Evolutionary conservation across 2,113 vertebrate genomes (phyloP), one percentile per base, ranked within the genome.

Genomic region (Abramis brama): DNA sequence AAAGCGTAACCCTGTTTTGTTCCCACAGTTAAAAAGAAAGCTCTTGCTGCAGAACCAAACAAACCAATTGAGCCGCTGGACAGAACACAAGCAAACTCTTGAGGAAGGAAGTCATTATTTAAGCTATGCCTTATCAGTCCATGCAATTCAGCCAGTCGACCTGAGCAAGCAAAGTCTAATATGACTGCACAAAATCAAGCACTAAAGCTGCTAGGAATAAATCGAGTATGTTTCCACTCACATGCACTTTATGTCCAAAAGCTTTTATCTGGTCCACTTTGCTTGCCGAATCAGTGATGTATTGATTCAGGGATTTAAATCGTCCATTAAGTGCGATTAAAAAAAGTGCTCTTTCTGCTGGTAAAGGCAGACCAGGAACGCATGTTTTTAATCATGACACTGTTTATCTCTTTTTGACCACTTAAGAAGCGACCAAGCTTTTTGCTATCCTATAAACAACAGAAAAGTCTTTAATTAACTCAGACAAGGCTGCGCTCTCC

Each of bases 31-130:
- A n/a, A 19, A 27, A 47, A 19, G n/a, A 64, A 47, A 47, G 30
- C 36, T 62, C 77, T 39, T 13, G 30, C 23, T 47, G 59, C 39
- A 27, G 12, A 39, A 23, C 10, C n/a, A 62, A 25, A 77, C 59
- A 21, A 9, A 17, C n/a, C 30, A 8, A n/a, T 60, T 17, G 5
- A 68, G 27, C 39, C 19, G 12, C 78, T 50, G 57, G 5, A 71
- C 74, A 80, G 43, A 82, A 84, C 39, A 36, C 33, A 78, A 60
- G 27, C 47, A 71, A 80, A 71, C 36, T 25, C 50, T 75, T 47
- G 50, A 68, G 89, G 78, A 87, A 85, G 85, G 71, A 88, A 89
- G 52, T 68, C 33, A 81, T 89, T 86, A 81, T 90, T 86, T 84
- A 70, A 82, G 73, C 47, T 76, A 6, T 74, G 85, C 52, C 81